A percentile compares a stretch with the other conserved stretches of the same genome.
Conservation (phyloP, 2,113 vertebrate genomes). For the Corythornis madagascariensis region DNA sequence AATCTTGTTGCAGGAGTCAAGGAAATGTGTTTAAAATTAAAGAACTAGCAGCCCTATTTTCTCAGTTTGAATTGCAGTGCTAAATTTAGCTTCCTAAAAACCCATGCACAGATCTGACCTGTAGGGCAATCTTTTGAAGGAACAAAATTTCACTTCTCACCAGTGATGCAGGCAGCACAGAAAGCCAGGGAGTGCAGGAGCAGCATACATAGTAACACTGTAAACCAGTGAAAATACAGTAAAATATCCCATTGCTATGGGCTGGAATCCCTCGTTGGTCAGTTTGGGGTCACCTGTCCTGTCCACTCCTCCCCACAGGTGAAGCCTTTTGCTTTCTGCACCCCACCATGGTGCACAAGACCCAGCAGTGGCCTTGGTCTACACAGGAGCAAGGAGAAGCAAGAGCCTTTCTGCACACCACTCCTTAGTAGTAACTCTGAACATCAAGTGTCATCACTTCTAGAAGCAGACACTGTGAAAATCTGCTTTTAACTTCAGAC, state of each 20-base stretch:
- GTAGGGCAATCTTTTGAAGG: not conserved
- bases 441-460: too few species aligned
- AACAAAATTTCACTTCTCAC: not conserved
- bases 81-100: not conserved
- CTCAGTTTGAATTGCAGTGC: not conserved
- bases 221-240: not conserved
- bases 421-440: too few species aligned
- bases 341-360: too few species aligned
- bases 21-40: not conserved
- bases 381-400: too few species aligned
- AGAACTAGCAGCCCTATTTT: not conserved
- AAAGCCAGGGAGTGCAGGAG: not conserved
- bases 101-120: not conserved
- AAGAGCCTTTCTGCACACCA: too few species aligned
- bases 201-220: not conserved
- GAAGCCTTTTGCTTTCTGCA: too few species aligned
- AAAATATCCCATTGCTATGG: not conserved
- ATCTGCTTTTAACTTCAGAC: too few species aligned
- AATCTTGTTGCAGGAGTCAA: not conserved
- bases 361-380: too few species aligned
- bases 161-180: not conserved
- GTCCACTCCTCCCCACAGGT: too few species aligned
- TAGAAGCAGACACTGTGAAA: too few species aligned
- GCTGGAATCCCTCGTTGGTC: too few species aligned
- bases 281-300: too few species aligned